A percentile compares a stretch with the other conserved stretches of the same genome.
Evolutionary conservation across 2,888 invertebrate species (phyloP).

Genomic region (Bugula neritina): DNA sequence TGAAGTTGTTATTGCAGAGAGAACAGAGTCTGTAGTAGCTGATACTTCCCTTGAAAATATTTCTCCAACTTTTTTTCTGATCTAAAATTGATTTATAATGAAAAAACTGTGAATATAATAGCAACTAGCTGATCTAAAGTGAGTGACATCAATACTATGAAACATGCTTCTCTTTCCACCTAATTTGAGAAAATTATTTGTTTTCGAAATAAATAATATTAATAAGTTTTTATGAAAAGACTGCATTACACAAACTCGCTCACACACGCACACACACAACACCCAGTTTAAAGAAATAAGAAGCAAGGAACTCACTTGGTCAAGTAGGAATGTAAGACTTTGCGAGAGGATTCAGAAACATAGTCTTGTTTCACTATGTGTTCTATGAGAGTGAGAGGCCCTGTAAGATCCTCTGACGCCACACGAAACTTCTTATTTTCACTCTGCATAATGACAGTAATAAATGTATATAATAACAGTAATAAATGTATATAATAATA

Average conservation of each 20-base stretch:
- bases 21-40: constrained; percentile 40
- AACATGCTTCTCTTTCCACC: too few species aligned
- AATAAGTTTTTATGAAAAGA: too few species aligned
- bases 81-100: constrained; percentile 39
- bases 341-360: constrained; percentile 51
- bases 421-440: constrained; percentile 65
- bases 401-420: constrained; percentile 61
- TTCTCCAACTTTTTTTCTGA: constrained; percentile 39
- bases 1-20: not conserved
- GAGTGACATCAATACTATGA: too few species aligned
- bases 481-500: too few species aligned
- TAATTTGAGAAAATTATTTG: too few species aligned
- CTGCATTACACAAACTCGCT: too few species aligned
- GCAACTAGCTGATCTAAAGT: too few species aligned
- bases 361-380: constrained; percentile 57
- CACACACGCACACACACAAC: too few species aligned
- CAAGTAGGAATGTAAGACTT: constrained; percentile 7
- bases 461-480: too few species aligned
- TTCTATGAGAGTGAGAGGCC: constrained; percentile 61
- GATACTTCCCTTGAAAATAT: constrained; percentile 35
- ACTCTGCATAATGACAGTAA: constrained; percentile 40
- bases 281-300: too few species aligned
- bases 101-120: too few species aligned
- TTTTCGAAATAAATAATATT: constrained; percentile 27
- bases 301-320: not conserved